A percentile compares a stretch with the other conserved stretches of the same genome.
Conservation (phyloP, 2,113 vertebrate species). For the Pampusana beccarii region DNA sequence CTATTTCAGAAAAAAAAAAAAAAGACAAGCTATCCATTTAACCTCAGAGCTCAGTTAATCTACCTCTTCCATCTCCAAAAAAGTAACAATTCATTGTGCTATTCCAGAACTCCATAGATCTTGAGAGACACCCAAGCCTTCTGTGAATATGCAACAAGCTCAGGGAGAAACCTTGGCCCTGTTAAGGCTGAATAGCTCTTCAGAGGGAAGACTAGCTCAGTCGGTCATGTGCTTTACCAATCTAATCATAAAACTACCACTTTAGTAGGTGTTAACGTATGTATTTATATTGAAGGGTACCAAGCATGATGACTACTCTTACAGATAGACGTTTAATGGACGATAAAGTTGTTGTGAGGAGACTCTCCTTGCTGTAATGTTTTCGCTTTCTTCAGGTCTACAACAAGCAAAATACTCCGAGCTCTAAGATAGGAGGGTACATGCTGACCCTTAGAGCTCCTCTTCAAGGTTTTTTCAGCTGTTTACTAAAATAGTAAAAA, state of each 20-base stretch:
- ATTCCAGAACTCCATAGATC: neutral
- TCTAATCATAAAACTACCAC: neutral
- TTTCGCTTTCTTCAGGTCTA: neutral
- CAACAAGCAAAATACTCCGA: neutral
- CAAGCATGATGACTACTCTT: neutral
- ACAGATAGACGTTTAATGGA: neutral
- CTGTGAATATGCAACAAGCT: neutral
- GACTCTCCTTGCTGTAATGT: rapidly evolving
- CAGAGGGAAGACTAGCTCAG: neutral
- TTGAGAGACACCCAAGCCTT: neutral
- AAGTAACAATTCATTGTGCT: neutral
- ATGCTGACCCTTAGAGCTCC: neutral
- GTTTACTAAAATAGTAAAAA: neutral
- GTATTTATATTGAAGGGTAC: neutral
- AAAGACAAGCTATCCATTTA: neutral
- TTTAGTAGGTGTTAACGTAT: neutral
- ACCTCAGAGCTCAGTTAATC: neutral
- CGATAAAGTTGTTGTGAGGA: neutral
- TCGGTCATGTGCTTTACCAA: neutral
- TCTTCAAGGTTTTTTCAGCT: neutral
- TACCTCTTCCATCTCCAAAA: neutral
- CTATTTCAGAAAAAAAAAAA: neutral
- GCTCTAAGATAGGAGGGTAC: neutral
- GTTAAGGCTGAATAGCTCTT: neutral
- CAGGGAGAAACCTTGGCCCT: neutral